Base-by-base conservation (phyloP, 1,140 invertebrate species). In the Palaemon carinicauda region DNA sequence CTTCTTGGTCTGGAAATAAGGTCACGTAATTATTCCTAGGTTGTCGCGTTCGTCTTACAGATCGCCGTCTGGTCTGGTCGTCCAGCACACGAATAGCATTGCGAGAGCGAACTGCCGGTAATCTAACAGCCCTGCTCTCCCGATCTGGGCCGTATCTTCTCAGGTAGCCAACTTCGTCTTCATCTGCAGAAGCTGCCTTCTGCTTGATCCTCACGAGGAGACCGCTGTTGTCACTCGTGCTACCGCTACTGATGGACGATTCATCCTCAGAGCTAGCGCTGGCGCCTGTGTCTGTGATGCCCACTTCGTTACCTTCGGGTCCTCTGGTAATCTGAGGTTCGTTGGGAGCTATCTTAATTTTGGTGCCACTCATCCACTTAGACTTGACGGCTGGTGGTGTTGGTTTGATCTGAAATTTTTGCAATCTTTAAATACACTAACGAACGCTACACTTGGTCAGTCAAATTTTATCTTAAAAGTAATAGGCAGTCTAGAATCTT, bases 151-250 rank as follows among this genome's bases (percentile, higher is more conserved):
- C 78, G 54, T 80, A 80, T 24, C 78, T 27, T 3, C 53, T 14
- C 27, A 31, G 7, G 78, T 56, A 80, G 24, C 27, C 78, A 7
- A 60, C 53, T 19, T 80, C 78, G 21, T 80, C 78, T 54, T 80
- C 78, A 19, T 80, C 71, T 15, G 82, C 71, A 1, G 73, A 74
- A 10, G 29, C 82, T n/a, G 71, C 82, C 53, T 71, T 75, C 73
- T 71, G 82, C 71, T 83, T 74, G 73, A 83, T 83, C 24, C 52
- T 31, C 14, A 83, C 82, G n/a, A 75, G 29, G 19, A 83, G 71
- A 73, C 73, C 82, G 73, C 82, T 83, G 4, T 71, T 60, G 29
- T 83, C 82, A 21, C 82, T 83, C 41, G 41, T 27, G 17, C 53
- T 71, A 10, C 27, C 71, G 73, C 82, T 83, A 24, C 60, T 60